Base-by-base conservation (phyloP, 2,113 vertebrate genomes). In the Casuarius casuarius region DNA sequence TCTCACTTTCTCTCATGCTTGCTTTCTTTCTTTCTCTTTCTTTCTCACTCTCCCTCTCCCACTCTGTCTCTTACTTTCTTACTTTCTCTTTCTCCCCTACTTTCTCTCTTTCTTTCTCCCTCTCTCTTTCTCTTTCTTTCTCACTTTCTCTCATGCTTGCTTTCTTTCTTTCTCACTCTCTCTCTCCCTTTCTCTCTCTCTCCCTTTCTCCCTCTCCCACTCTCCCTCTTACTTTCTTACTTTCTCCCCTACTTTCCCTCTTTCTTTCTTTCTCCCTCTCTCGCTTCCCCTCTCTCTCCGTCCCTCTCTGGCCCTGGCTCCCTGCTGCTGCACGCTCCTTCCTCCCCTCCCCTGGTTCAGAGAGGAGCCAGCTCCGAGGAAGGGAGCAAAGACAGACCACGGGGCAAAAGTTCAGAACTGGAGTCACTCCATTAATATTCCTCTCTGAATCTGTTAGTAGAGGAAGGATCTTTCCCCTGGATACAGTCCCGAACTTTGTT, bases 351-450 rank as follows among this genome's bases (percentile, higher is more conserved):
- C 88, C 5, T 2, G 59, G 56, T 92, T 90, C 89, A 95, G 82
- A 52, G 65, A 14, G 25, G 77, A 96, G 92, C 76, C 95, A 97
- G 31, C 72, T 67, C 72, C 61, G 9, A 94, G 83, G 73, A 76
- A 68, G 52, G 85, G 75, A 89, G 80, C 82, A 92, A 96, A 97
- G 95, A 95, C 94, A 97, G 96, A 97, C 93, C 94, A 96, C 84
- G 71, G 94, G 91, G 94, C 95, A 97, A 97, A 97, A 97, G 95
- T 97, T 97, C 97, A 97, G 29, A 96, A 90, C 63, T 92, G 84
- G 90, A 87, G 88, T 68, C 96, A 94, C 89, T 79, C 87, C 92
- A 96, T 97, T 94, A 94, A 95, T 97, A 97, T 95, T 91, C 91
- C 84, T 95, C 72, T 7, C 95, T 59, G 85, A 90, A 89, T 95